These are phyloP conservation scores for Arremon aurantiirostris DNA, from an alignment of 2,797 vertebrate species.

Conservation along the genomic window DNA sequence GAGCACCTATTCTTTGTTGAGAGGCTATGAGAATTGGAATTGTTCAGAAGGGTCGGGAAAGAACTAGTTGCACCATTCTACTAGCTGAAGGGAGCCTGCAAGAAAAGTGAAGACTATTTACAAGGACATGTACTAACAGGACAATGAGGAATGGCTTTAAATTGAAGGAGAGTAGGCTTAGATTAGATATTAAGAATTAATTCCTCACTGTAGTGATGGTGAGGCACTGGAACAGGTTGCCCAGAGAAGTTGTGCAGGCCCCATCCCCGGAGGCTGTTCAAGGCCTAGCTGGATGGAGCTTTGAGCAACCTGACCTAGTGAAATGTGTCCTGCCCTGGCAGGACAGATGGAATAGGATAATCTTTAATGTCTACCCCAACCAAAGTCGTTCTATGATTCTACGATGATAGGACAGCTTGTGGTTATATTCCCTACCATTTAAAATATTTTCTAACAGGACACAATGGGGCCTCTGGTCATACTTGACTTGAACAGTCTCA, in stretches of 20 bases:
- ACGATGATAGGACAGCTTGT: background rate
- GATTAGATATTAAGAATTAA: background rate
- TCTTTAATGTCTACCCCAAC: background rate
- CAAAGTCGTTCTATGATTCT: rapidly evolving
- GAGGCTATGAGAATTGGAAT: background rate
- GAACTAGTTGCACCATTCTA: background rate
- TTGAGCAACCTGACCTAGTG: background rate
- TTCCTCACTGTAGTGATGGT: background rate
- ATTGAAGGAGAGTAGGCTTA: background rate
- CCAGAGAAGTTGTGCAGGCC: background rate
- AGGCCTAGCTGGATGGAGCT: background rate
- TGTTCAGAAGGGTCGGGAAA: background rate
- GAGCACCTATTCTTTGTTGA: background rate
- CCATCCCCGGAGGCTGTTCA: background rate
- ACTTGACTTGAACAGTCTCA: background rate
- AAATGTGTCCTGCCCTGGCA: rapidly evolving
- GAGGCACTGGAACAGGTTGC: background rate
- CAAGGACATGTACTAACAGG: background rate
- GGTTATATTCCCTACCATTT: background rate
- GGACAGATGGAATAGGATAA: background rate
- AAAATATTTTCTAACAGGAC: background rate
- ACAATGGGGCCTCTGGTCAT: background rate
- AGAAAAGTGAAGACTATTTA: background rate
- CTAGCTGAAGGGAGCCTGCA: background rate
- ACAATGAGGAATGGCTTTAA: background rate